phyloP scores from a whole-genome alignment of 2,888 invertebrate genomes.

The Pegoplata infirma region DNA sequence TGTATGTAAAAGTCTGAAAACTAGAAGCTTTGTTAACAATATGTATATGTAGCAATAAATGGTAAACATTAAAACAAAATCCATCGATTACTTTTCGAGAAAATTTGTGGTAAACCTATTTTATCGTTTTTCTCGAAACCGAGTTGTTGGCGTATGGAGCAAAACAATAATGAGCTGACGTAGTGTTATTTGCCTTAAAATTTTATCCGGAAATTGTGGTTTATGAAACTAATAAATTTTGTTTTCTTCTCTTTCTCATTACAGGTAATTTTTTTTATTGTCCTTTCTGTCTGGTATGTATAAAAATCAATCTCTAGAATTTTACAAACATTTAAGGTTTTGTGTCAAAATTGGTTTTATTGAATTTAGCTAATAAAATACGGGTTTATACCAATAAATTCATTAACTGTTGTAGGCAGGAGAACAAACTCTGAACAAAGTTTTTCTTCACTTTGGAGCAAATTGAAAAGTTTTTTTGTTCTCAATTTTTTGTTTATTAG shows the following conservation, averaged over 20 bases:
- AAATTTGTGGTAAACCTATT: too few relatives aligned
- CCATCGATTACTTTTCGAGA: too few relatives aligned
- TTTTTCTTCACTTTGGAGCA: neutral
- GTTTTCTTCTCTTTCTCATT: neutral
- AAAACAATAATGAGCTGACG: too few relatives aligned
- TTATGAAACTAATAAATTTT: neutral
- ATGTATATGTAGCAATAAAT: too few relatives aligned
- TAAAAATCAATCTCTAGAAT: neutral
- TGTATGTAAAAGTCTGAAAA: too few relatives aligned
- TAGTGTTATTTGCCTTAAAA: too few relatives aligned
- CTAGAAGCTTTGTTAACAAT: too few relatives aligned
- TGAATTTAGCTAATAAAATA: neutral
- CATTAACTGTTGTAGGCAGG: neutral
- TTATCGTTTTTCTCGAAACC: too few relatives aligned
- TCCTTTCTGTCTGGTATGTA: constrained; percentile 5
- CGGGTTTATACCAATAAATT: neutral
- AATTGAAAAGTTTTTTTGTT: neutral
- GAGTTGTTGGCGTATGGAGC: too few relatives aligned
- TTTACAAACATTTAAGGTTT: neutral
- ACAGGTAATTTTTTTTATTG: constrained; percentile 12
- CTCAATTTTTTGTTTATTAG: too few relatives aligned
- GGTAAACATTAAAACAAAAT: too few relatives aligned
- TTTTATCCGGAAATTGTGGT: too few relatives aligned
- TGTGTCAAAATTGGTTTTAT: neutral
- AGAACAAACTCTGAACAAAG: neutral